A percentile compares a stretch with the other conserved stretches of the same genome.
phyloP scores from a whole-genome alignment of 2,888 invertebrate genomes.

The Tuberolachnus salignus region DNA sequence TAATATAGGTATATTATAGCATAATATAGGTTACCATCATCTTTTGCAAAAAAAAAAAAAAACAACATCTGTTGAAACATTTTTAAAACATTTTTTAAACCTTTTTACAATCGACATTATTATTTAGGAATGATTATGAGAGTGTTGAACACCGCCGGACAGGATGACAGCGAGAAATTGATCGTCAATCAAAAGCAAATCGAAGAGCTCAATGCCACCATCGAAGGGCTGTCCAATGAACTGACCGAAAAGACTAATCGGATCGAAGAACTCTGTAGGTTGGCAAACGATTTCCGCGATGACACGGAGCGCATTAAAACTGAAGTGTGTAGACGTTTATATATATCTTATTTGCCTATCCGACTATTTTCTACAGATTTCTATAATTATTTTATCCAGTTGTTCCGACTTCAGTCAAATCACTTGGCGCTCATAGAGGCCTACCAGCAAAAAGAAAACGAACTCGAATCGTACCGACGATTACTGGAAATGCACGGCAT shows the following conservation, averaged over 20 bases:
- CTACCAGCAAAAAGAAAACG: constrained; percentile 46
- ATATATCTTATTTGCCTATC: neutral
- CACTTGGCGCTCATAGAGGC: constrained; percentile 31
- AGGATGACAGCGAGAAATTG: constrained; percentile 46
- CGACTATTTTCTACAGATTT: too few relatives aligned
- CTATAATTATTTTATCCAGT: neutral
- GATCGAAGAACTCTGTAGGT: constrained; percentile 39
- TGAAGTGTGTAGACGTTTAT: constrained; percentile 35
- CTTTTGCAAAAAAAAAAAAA: too few relatives aligned
- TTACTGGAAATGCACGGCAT: constrained; percentile 50
- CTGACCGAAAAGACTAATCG: constrained; percentile 32
- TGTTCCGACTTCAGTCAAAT: constrained; percentile 40
- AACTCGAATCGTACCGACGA: constrained; percentile 45
- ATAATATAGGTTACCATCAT: too few relatives aligned
- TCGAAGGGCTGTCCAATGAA: constrained; percentile 20
- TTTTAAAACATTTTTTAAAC: too few relatives aligned
- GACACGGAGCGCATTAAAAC: constrained; percentile 27
- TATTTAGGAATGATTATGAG: constrained; percentile 47
- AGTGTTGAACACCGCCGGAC: constrained; percentile 33
- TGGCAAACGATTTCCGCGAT: constrained; percentile 36
- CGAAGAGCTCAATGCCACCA: constrained; percentile 3
- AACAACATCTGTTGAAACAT: too few relatives aligned
- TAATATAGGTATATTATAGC: too few relatives aligned
- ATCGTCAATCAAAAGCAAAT: constrained; percentile 18
- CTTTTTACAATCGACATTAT: too few relatives aligned